Conservation (phyloP, 2,113 vertebrate species). For the Scortum barcoo region DNA sequence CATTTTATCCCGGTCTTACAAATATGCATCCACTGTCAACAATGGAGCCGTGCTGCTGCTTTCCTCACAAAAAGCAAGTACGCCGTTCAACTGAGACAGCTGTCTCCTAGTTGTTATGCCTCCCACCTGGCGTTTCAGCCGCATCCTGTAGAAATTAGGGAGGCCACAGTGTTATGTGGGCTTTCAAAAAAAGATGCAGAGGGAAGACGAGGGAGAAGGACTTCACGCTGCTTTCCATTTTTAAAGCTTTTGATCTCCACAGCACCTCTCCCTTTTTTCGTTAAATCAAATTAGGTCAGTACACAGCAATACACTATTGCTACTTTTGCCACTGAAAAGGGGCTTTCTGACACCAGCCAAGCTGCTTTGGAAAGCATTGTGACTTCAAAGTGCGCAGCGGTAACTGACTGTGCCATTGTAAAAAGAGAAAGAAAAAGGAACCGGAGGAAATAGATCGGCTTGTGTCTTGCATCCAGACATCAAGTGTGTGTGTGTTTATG, state of each 20-base stretch:
- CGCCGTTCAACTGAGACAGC: conserved; percentile 45
- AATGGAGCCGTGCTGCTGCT: conserved; percentile 6
- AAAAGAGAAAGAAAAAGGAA: conserved; percentile 24
- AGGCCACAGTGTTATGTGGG: conserved; percentile 29
- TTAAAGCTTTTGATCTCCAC: conserved; percentile 70
- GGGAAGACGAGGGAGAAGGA: conserved; percentile 34
- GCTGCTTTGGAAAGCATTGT: conserved; percentile 34
- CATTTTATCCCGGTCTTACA: conserved; percentile 33
- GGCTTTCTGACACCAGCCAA: conserved; percentile 52
- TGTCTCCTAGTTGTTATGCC: conserved; percentile 40
- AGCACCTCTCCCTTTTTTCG: conserved; percentile 67
- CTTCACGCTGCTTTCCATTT: conserved; percentile 61
- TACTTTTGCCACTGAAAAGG: conserved; percentile 49
- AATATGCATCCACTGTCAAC: conserved; percentile 23
- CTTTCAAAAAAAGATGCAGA: conserved; percentile 49
- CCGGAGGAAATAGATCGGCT: conserved; percentile 31
- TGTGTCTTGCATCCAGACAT: conserved; percentile 36
- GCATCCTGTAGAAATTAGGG: conserved; percentile 33
- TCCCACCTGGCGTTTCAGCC: conserved; percentile 56
- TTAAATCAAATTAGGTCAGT: conserved; percentile 72
- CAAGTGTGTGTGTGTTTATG: background rate
- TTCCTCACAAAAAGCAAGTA: conserved; percentile 12
- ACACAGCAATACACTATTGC: conserved; percentile 51
- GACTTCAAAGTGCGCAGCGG: conserved; percentile 71
- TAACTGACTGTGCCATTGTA: conserved; percentile 30